These are phyloP conservation scores for Exephanes ischioxanthus DNA, from an alignment of 2,888 invertebrate genomes.

Conservation along the genomic window DNA sequence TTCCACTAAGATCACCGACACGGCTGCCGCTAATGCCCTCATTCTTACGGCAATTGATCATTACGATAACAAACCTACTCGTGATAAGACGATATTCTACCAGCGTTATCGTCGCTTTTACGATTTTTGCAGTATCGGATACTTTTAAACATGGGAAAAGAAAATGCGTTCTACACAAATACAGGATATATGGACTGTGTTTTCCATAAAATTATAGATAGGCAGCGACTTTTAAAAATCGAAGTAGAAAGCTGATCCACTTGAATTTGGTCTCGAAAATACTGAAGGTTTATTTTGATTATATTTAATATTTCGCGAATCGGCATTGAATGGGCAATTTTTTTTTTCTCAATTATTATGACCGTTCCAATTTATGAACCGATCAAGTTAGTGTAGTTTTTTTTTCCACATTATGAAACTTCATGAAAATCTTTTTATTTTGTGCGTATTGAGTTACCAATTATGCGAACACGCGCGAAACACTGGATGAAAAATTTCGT, in stretches of 20 bases:
- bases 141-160: too few species aligned
- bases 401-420: too few species aligned
- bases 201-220: constrained; percentile 73
- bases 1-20: constrained; percentile 39
- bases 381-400: too few species aligned
- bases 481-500: neutral
- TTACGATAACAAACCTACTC: neutral
- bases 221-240: too few species aligned
- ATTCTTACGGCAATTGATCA: neutral
- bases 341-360: too few species aligned
- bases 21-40: constrained; percentile 21
- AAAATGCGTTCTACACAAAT: constrained; percentile 68
- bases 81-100: neutral
- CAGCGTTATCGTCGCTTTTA: neutral
- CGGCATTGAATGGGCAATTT: too few species aligned
- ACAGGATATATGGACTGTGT: constrained; percentile 69
- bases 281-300: too few species aligned
- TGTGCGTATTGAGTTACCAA: neutral
- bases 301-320: too few species aligned
- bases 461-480: neutral
- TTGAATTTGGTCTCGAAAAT: too few species aligned
- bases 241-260: too few species aligned
- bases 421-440: too few species aligned
- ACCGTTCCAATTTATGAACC: too few species aligned
- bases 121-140: neutral